These are phyloP conservation scores for Trachemys scripta DNA, from an alignment of 2,113 vertebrate genomes.

Conservation along the genomic window DNA sequence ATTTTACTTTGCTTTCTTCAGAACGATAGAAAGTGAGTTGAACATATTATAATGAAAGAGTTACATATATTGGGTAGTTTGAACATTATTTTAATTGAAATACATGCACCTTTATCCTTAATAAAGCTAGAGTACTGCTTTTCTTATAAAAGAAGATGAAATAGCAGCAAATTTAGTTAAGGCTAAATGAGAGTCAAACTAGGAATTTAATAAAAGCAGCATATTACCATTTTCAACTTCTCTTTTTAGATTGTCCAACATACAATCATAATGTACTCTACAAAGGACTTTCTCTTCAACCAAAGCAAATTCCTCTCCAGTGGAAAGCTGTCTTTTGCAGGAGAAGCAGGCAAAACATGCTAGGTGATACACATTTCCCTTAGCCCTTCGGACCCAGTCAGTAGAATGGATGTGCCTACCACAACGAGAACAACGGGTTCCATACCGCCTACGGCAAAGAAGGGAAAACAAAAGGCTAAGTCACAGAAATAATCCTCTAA, in stretches of 20 bases:
- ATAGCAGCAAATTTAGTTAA: neutral
- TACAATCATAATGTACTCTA: conserved; percentile 95
- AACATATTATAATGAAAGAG: neutral
- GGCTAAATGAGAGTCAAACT: neutral
- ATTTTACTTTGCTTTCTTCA: neutral
- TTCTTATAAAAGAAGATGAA: neutral
- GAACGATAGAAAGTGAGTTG: neutral
- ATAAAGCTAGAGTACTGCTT: neutral
- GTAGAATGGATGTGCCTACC: conserved; percentile 95
- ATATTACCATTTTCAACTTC: conserved; percentile 94
- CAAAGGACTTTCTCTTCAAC: conserved; percentile 97
- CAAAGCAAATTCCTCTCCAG: conserved; percentile 97
- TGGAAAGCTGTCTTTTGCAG: conserved; percentile 97
- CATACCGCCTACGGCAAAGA: conserved; percentile 87
- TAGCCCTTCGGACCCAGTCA: conserved; percentile 97
- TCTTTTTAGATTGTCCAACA: conserved; percentile 97
- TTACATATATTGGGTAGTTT: neutral
- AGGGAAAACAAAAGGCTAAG: neutral
- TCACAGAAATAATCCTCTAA: rapidly evolving
- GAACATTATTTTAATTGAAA: conserved; percentile 16
- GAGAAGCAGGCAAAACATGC: conserved; percentile 98
- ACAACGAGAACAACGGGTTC: conserved; percentile 95
- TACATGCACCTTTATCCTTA: conserved; percentile 34
- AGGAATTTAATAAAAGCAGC: neutral
- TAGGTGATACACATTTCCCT: conserved; percentile 96